phyloP scores from a whole-genome alignment of 2,888 invertebrate genomes.

The Drosophila acutilabella region DNA sequence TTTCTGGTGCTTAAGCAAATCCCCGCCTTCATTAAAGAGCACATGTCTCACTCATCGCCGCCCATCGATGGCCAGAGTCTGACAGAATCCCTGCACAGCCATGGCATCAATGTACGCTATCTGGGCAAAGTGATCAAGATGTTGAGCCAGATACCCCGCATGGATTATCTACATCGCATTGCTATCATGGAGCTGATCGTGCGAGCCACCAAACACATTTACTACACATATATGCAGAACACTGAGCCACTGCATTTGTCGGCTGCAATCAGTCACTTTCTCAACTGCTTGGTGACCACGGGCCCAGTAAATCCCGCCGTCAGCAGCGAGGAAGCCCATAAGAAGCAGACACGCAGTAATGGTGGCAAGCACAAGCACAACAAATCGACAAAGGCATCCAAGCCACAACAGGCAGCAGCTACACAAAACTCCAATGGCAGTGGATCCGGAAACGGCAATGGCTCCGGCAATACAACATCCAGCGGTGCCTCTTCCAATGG shows the following conservation, averaged over 20 bases:
- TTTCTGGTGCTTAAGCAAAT: slow-evolving; percentile 97
- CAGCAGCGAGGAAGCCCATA: slow-evolving; percentile 84
- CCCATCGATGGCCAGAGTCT: slow-evolving; percentile 98
- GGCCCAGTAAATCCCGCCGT: slow-evolving; percentile 87
- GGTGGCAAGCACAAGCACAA: slow-evolving; percentile 77
- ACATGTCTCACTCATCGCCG: slow-evolving; percentile 95
- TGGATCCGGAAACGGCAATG: slow-evolving; percentile 24
- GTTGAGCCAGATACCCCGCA: slow-evolving; percentile 90
- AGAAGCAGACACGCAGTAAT: slow-evolving; percentile 64
- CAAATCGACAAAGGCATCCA: slow-evolving; percentile 47
- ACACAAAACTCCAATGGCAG: slow-evolving; percentile 85
- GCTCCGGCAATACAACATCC: slow-evolving; percentile 64
- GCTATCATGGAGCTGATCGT: slow-evolving; percentile 95
- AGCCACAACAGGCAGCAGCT: slow-evolving; percentile 75
- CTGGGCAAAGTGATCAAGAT: slow-evolving; percentile 95
- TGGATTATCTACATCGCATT: slow-evolving; percentile 95
- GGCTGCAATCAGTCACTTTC: slow-evolving; percentile 96
- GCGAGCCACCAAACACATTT: slow-evolving; percentile 96
- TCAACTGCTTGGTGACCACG: slow-evolving; percentile 96
- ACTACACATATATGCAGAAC: slow-evolving; percentile 93
- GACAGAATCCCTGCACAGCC: slow-evolving; percentile 96
- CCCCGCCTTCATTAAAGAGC: slow-evolving; percentile 96
- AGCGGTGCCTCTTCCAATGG: slow-evolving; percentile 81
- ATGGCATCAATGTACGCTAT: slow-evolving; percentile 98
- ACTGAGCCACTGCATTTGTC: slow-evolving; percentile 95